Evolutionary conservation across 1,140 invertebrate species (phyloP), one percentile per base, ranked within the genome.

Genomic region (Tetragnatha versicolor): DNA sequence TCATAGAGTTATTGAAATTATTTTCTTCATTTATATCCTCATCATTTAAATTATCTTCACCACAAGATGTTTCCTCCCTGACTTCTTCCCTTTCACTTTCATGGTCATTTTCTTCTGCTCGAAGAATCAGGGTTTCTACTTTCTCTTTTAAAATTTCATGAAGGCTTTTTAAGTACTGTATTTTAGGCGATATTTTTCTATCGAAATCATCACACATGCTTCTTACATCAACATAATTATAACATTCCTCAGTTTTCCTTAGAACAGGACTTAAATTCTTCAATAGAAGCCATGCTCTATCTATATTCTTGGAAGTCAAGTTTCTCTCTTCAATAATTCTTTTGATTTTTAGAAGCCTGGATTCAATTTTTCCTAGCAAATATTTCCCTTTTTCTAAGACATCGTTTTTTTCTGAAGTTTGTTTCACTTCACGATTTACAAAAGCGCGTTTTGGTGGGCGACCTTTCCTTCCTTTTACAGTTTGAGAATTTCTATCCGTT

Each of bases 331-430:
- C 55, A 10, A 70, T 14, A n/a, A 51, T 22, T 51, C 14, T 35
- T 31, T 55, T n/a, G 20, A 73, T 42, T 12, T 31, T 31, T 31
- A n/a, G 29, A 3, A 73, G 53, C 2, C 47, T 73, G 31, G 5
- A 20, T 45, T 73, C 53, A 45, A 73, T 60, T 73, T 73, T 31
- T 42, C 60, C 53, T 0, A 73, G 53, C 25, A 73, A 29, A 31
- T 20, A 29, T 31, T 73, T 45, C 20, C 60, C 55, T 45, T 73
- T 73, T 10, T 60, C 33, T 45, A 2, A 25, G 27, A 14, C 42
- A 17, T 22, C 17, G 14, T 10, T 3, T 22, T 60, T 45, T 3
- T 60, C 10, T 29, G 2, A 3, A 27, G 27, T 17, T n/a, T n/a
- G n/a, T n/a, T n/a, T n/a, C n/a, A n/a, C n/a, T n/a, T n/a, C n/a